phyloP scores from a whole-genome alignment of 2,113 vertebrate species.

The Azemiops feae region DNA sequence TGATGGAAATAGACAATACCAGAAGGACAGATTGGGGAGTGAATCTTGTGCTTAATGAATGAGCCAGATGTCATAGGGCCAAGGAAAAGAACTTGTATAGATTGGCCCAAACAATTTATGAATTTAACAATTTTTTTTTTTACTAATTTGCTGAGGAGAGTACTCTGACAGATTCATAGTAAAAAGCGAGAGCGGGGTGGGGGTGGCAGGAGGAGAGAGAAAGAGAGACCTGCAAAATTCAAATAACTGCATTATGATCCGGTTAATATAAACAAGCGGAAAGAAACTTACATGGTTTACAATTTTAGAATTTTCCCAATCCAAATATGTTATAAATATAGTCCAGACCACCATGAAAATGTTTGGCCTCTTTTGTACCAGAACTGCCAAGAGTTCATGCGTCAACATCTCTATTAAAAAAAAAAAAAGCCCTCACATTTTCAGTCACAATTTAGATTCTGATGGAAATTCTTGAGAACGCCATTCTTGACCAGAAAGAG shows the following conservation, averaged over 20 bases:
- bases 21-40: background rate
- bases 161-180: background rate
- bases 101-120: background rate
- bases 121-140: background rate
- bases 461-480: background rate
- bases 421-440: background rate
- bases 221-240: background rate
- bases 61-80: background rate
- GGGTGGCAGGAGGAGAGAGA: too few relatives aligned
- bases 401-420: background rate
- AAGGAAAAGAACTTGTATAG: background rate
- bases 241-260: background rate
- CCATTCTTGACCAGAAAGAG: background rate
- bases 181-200: background rate
- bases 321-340: background rate
- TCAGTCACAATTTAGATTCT: background rate
- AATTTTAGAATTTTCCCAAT: background rate
- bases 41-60: background rate
- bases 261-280: background rate
- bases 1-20: background rate
- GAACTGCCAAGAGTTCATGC: background rate
- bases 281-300: background rate
- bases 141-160: background rate
- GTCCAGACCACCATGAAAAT: background rate
- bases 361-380: background rate